phyloP scores from a whole-genome alignment of 2,113 vertebrate genomes.

The Poicephalus gulielmi region DNA sequence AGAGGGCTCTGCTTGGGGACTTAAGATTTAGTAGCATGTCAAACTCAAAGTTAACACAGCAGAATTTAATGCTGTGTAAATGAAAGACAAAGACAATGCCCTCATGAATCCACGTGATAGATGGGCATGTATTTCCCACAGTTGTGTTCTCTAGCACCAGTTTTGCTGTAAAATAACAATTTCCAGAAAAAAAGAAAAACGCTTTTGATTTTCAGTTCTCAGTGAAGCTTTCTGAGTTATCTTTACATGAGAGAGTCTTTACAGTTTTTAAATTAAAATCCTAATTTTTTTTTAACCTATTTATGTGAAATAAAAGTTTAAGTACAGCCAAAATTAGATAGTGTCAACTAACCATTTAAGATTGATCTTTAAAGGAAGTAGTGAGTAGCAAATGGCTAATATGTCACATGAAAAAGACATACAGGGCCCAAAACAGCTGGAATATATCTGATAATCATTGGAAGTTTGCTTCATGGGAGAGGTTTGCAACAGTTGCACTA shows the following conservation, averaged over 20 bases:
- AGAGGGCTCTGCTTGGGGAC: constrained; percentile 23
- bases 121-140: background rate
- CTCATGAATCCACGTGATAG: background rate
- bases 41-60: constrained; percentile 49
- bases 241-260: background rate
- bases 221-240: background rate
- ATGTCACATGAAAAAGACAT: background rate
- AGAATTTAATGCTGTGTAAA: constrained; percentile 31
- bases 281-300: background rate
- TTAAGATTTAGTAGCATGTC: constrained; percentile 39
- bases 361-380: background rate
- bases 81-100: constrained; percentile 31
- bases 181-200: background rate
- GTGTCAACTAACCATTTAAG: background rate
- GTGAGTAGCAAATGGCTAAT: background rate
- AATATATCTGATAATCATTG: background rate
- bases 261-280: background rate
- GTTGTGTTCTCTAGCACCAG: background rate
- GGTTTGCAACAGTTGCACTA: background rate
- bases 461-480: background rate
- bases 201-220: constrained; percentile 17
- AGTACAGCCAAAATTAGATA: background rate
- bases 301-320: background rate
- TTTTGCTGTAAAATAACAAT: background rate
- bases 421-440: background rate